Percentiles rank a stretch among this genome's conserved stretches.
These are phyloP conservation scores for Bombus vancouverensis DNA, from an alignment of 1,140 invertebrate genomes.

Conservation along the genomic window DNA sequence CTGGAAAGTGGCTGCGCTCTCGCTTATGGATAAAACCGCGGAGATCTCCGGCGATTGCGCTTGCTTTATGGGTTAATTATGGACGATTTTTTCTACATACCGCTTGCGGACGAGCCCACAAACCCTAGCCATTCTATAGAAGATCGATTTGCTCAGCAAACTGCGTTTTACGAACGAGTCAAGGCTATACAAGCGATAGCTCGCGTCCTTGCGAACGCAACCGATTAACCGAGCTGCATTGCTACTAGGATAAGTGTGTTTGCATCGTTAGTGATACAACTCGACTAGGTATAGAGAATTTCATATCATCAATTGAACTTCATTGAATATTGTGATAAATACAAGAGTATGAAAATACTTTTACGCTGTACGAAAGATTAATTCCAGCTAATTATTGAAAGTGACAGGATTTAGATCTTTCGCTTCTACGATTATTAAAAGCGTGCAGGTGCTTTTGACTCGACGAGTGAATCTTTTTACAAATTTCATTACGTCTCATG, in stretches of 20 bases:
- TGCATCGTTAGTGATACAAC: neutral
- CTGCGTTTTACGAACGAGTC: slow-evolving; percentile 49
- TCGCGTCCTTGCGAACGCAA: slow-evolving; percentile 21
- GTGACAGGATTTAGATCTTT: no score
- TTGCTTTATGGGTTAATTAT: slow-evolving; percentile 78
- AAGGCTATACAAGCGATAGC: slow-evolving; percentile 11
- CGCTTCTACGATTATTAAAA: no score
- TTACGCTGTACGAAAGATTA: no score
- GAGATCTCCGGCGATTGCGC: slow-evolving; percentile 68
- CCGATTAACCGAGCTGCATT: slow-evolving; percentile 32
- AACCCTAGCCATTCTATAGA: slow-evolving; percentile 58
- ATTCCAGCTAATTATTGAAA: no score
- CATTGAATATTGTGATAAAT: no score
- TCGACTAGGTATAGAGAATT: no score
- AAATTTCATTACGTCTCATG: no score
- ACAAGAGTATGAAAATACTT: no score
- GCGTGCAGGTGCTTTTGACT: accelerated
- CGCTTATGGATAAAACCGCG: slow-evolving; percentile 62
- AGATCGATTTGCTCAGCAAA: slow-evolving; percentile 40
- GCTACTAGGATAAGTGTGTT: neutral
- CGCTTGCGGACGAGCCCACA: slow-evolving; percentile 47
- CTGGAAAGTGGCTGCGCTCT: slow-evolving; percentile 34
- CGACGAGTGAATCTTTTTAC: no score
- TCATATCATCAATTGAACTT: no score
- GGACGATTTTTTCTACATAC: slow-evolving; percentile 57